Conservation (phyloP, 1,140 invertebrate genomes). For the Ceratina calcarata region DNA sequence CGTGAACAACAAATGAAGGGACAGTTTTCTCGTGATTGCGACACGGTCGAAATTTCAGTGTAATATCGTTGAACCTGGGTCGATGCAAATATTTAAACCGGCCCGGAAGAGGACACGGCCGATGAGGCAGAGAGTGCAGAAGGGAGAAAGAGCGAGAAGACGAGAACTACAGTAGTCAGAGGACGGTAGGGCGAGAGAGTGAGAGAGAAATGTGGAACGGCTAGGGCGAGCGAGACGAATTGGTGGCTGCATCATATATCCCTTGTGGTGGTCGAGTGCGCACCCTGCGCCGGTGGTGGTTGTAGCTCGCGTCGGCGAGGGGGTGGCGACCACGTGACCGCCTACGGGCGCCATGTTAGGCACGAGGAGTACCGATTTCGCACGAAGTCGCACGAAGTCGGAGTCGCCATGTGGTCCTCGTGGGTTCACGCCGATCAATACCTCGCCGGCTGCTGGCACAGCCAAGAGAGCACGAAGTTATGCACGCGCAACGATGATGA, state of each 20-base stretch:
- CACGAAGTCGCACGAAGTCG: constrained; percentile 68
- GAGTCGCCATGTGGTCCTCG: constrained; percentile 73
- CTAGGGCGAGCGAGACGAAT: constrained; percentile 41
- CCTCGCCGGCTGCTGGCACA: constrained; percentile 67
- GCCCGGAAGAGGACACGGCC: constrained; percentile 51
- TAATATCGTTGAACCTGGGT: constrained; percentile 55
- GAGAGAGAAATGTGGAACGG: constrained; percentile 12
- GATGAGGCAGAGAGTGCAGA: constrained; percentile 40
- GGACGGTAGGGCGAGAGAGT: neutral
- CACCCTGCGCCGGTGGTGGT: constrained; percentile 52
- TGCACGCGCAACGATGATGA: constrained; percentile 66
- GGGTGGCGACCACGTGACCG: constrained; percentile 68
- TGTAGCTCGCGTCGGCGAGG: constrained; percentile 43
- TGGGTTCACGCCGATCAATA: constrained; percentile 72
- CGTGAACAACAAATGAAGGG: neutral
- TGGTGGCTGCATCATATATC: constrained; percentile 67
- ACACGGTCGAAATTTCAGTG: constrained; percentile 46
- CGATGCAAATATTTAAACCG: constrained; percentile 66
- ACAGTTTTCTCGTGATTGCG: constrained; percentile 37
- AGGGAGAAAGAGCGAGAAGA: constrained; percentile 33
- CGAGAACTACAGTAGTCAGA: neutral
- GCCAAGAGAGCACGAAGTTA: constrained; percentile 76
- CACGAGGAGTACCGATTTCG: constrained; percentile 66
- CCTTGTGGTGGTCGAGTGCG: constrained; percentile 66
- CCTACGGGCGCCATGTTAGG: constrained; percentile 69